phyloP scores from a whole-genome alignment of 35 echinoderm and acorn worm genomes.

The Patiria miniata region DNA sequence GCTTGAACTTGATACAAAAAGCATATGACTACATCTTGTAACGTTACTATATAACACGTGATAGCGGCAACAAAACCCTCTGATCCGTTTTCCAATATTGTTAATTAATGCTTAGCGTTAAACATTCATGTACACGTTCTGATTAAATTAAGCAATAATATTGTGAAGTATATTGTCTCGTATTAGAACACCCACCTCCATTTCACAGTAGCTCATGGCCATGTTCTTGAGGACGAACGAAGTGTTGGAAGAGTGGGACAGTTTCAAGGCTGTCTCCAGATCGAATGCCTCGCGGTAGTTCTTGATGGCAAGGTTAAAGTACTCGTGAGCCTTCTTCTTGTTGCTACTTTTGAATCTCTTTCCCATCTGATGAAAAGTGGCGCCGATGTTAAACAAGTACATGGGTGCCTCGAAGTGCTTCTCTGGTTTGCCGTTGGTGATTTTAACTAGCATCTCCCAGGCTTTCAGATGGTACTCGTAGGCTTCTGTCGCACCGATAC shows the following conservation, averaged over 20 bases:
- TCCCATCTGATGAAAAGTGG: slow-evolving; percentile 52
- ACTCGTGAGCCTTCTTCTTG: slow-evolving; percentile 46
- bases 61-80: no score
- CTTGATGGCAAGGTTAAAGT: neutral
- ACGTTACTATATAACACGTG: no score
- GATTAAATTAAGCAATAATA: no score
- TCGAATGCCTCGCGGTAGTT: slow-evolving; percentile 1
- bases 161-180: no score
- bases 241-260: neutral
- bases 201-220: slow-evolving; percentile 49
- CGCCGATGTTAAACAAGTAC: slow-evolving; percentile 62
- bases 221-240: slow-evolving; percentile 39
- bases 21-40: no score
- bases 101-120: no score
- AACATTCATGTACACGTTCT: no score
- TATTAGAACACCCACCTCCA: neutral
- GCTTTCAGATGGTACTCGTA: slow-evolving; percentile 55
- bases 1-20: no score
- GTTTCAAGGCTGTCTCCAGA: slow-evolving; percentile 7
- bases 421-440: slow-evolving; percentile 66
- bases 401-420: slow-evolving; percentile 66
- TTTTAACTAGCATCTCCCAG: slow-evolving; percentile 65
- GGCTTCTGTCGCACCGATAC: neutral
- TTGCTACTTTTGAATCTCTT: slow-evolving; percentile 25
- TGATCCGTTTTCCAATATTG: no score